Base-by-base conservation (phyloP, 2,797 vertebrate genomes). In the Bradypodion pumilum region DNA sequence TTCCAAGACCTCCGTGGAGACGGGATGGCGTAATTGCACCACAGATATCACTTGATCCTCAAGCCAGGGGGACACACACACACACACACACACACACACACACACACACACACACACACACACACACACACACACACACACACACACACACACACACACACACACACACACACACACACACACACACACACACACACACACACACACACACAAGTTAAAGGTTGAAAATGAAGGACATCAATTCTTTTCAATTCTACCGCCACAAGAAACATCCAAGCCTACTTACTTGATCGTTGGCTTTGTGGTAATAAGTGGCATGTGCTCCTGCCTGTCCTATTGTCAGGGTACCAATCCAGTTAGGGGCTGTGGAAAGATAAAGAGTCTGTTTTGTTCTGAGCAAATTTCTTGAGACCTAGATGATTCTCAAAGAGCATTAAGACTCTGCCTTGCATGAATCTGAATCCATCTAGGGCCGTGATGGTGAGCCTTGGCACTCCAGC, bases 251-350 rank as follows among this genome's bases (percentile, higher is more conserved):
- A 4, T 15, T 19, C 4, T 42, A 12, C 29, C 3, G n/a, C 56
- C 32, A 40, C 3, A 62, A 16, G 10, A 6, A 19, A 35, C 8
- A 13, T n/a, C 1, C 13, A 2, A 3, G 0, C 19, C 37, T 27
- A 8, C 91, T 84, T 95, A 98, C 98, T 97, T 98, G 97, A 68
- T 98, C 97, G 25, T 97, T 98, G 81, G 97, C 97, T 96, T 96
- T 98, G 94, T 98, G 98, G 92, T 98, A 98, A 86, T 98, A 98
- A 0, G 98, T 97, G 0, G 97, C 97, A n/a, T 98, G 98, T 82
- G 96, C 97, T 87, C 97, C 97, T 0, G 97, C 97, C 82, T 97
- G 97, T 44, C 98, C 98, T 82, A 98, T 7, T 1, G 97, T 98
- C 89, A 98, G 84, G 0, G 97, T 98, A 1, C 97, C 97, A n/a